Conservation (phyloP, 2,113 vertebrate species). For the Ibidorhyncha struthersii region DNA sequence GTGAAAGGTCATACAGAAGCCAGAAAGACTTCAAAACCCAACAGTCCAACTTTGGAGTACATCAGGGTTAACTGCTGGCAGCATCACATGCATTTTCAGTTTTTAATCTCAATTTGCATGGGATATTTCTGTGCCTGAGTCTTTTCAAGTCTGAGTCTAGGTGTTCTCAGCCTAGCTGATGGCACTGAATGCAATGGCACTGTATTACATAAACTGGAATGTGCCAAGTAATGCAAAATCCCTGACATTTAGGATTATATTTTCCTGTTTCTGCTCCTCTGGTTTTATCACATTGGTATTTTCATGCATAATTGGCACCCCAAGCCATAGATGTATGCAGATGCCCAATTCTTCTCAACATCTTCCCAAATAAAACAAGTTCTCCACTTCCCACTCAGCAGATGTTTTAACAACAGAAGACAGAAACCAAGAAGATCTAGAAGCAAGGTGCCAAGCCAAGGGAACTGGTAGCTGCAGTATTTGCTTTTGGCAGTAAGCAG, state of each 20-base stretch:
- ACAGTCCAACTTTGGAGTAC: background rate
- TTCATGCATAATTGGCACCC: constrained; percentile 31
- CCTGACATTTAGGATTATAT: background rate
- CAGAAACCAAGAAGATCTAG: background rate
- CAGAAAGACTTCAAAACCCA: background rate
- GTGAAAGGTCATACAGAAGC: background rate
- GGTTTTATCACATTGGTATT: constrained; percentile 9
- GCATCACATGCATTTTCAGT: background rate
- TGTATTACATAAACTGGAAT: background rate
- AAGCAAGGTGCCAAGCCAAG: background rate
- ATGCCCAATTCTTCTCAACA: background rate
- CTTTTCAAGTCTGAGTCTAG: background rate
- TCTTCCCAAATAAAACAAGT: background rate
- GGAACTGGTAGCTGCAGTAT: background rate
- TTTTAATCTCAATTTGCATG: background rate
- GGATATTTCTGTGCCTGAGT: background rate
- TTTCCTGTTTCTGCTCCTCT: constrained; percentile 31
- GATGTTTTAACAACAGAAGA: constrained; percentile 37
- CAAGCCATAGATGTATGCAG: background rate
- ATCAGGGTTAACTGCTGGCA: background rate
- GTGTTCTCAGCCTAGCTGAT: background rate
- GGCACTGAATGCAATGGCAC: background rate
- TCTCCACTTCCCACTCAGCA: constrained; percentile 34
- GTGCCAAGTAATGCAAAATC: constrained; percentile 15
- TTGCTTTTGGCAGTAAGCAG: background rate